Base-by-base conservation (phyloP, 2,797 vertebrate species). In the Valencia hispanica region DNA sequence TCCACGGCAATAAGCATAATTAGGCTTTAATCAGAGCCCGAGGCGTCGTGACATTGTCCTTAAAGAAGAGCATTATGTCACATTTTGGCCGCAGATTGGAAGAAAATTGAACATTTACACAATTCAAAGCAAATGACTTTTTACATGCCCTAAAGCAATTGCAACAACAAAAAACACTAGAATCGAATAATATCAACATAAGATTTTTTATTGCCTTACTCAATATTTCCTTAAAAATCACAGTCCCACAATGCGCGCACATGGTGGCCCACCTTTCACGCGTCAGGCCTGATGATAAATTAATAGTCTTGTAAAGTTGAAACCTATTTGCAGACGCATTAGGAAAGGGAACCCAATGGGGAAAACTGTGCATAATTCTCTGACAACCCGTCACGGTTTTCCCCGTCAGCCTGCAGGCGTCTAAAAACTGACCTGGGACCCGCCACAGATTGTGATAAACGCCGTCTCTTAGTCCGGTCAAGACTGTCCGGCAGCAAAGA, bases 261-360 rank as follows among this genome's bases (percentile, higher is more conserved):
- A 57, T 73, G 25, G 78, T 48, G 83, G 82, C 68, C 81, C 78
- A 83, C 83, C 72, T 81, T 88, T 85, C 77, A 86, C 59, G 85
- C 91, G 95, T 94, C 95, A 94, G 84, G 70, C 53, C 82, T 75
- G 87, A 90, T 96, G 96, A 96, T 95, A 93, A 95, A 97, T 96
- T 78, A 95, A 95, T 83, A 93, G 88, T 88, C 92, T 87, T 82
- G 87, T 92, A 68, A 53, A 92, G 94, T 94, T 93, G 92, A 93
- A 95, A 94, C 93, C 96, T 94, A 95, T 96, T 96, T 96, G 94
- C 94, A 93, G 89, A 87, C 93, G 94, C 94, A 95, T 96, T 95
- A 96, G 41, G 43, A 93, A 93, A 72, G 86, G 91, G 86, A 93
- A 92, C 77, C 93, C 95, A 90, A 94, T 93, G 87, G 94, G 95